A percentile compares a stretch with the other conserved stretches of the same genome.
Conservation (phyloP, 2,888 invertebrate species). For the Nephrotoma flavescens region DNA sequence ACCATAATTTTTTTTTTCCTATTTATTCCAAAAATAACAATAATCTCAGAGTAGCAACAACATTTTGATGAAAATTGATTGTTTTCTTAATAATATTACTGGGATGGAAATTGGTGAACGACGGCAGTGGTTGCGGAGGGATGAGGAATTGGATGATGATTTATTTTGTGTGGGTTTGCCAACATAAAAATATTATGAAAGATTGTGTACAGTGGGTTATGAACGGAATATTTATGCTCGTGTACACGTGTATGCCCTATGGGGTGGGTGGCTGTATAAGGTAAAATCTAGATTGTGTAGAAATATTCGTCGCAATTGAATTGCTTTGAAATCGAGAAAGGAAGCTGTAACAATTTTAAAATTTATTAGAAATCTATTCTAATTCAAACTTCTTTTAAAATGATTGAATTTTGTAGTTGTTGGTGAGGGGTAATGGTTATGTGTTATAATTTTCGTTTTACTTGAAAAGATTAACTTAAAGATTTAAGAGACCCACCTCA, state of each 20-base stretch:
- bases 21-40: background rate
- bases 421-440: too few species aligned
- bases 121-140: too few species aligned
- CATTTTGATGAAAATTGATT: background rate
- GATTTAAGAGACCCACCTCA: too few species aligned
- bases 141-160: background rate
- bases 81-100: background rate
- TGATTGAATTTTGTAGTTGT: too few species aligned
- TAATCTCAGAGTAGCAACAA: background rate
- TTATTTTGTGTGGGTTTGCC: background rate
- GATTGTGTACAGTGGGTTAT: background rate
- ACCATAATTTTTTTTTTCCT: background rate
- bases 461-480: too few species aligned
- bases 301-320: background rate
- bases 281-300: background rate
- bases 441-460: too few species aligned
- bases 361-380: too few species aligned
- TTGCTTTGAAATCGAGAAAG: background rate
- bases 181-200: background rate
- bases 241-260: background rate
- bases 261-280: background rate
- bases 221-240: background rate
- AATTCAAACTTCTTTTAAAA: too few species aligned
- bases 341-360: background rate
- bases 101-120: background rate